A percentile compares a stretch with the other conserved stretches of the same genome.
phyloP scores from a whole-genome alignment of 1,140 invertebrate genomes.

The Pseudoatta argentina region DNA sequence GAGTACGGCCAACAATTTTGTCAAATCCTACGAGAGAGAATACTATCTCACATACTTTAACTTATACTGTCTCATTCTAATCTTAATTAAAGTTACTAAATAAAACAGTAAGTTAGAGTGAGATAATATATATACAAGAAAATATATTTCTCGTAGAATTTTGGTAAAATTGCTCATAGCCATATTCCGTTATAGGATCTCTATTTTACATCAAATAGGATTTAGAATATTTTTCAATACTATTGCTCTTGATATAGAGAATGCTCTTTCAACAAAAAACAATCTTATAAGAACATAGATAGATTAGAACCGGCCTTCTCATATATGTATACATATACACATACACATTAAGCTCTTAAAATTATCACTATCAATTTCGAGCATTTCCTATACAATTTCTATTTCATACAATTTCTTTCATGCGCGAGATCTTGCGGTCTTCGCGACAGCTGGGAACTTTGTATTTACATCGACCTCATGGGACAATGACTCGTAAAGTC shows the following conservation, averaged over 20 bases:
- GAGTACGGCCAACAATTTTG: too few species aligned
- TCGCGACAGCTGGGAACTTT: constrained; percentile 37
- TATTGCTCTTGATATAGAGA: neutral
- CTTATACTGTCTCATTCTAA: too few species aligned
- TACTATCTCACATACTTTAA: too few species aligned
- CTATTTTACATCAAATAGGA: neutral
- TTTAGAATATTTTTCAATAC: neutral
- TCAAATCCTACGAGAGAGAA: too few species aligned
- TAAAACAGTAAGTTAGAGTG: too few species aligned
- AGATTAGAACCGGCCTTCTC: neutral
- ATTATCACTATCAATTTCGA: neutral
- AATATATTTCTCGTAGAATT: too few species aligned
- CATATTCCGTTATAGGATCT: too few species aligned
- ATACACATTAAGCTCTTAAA: neutral
- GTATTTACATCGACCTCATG: constrained; percentile 46
- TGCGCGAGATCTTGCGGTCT: constrained; percentile 3
- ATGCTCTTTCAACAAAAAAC: neutral
- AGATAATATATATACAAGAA: too few species aligned
- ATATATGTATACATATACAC: too few species aligned
- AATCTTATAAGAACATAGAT: too few species aligned
- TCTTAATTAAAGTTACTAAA: too few species aligned
- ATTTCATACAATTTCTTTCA: neutral
- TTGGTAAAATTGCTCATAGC: too few species aligned
- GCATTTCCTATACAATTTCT: neutral
- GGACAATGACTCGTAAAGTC: constrained; percentile 58